Evolutionary conservation across 2,797 vertebrate genomes (phyloP).

Genomic region (Leptoclinus maculatus): DNA sequence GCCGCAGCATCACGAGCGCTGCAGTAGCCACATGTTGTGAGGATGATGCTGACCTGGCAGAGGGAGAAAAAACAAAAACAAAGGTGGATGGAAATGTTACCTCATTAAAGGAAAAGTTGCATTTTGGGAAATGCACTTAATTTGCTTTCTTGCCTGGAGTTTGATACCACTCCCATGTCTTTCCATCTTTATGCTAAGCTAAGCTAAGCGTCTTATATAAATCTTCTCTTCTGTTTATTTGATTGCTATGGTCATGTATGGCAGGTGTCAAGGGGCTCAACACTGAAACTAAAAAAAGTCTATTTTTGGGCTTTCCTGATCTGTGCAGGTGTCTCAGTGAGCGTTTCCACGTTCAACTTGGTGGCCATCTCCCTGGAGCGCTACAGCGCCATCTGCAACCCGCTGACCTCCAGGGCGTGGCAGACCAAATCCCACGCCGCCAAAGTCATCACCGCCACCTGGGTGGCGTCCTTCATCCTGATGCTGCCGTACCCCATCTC

Average conservation of each 20-base stretch:
- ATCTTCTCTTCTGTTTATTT: not conserved
- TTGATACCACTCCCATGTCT: not conserved
- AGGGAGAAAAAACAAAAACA: not conserved
- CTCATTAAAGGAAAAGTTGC: not conserved
- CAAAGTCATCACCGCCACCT: constrained; percentile 94
- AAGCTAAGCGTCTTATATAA: not conserved
- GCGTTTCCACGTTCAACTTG: constrained; percentile 96
- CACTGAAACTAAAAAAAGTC: not conserved
- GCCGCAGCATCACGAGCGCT: constrained; percentile 6
- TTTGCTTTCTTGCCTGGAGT: not conserved
- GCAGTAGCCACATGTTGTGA: not conserved
- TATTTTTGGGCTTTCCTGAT: not conserved
- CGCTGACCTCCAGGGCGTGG: constrained; percentile 94
- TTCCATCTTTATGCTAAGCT: not conserved
- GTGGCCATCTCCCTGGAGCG: constrained; percentile 98
- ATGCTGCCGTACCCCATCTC: constrained; percentile 97
- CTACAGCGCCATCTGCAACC: constrained; percentile 98
- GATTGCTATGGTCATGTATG: not conserved
- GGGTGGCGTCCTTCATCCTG: constrained; percentile 91
- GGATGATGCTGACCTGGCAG: constrained; percentile 5
- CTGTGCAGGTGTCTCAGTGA: constrained; percentile 91
- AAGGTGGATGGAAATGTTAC: not conserved
- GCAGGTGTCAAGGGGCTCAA: not conserved
- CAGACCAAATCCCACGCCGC: constrained; percentile 97
- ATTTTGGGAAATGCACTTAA: not conserved